Conservation (phyloP, 2,888 invertebrate genomes). For the Amiota mariae region DNA sequence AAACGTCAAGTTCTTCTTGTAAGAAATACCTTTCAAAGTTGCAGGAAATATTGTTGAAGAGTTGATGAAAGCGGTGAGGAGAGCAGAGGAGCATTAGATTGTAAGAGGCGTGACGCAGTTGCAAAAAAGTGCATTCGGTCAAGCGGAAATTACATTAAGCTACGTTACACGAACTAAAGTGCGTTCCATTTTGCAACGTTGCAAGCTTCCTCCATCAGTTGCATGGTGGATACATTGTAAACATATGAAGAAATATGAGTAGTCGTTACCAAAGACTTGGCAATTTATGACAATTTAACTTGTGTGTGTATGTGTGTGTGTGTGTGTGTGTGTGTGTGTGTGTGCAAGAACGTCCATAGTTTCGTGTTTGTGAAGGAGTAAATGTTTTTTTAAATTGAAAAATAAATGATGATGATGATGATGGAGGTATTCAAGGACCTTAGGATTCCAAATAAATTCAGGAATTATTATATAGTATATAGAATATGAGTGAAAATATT, state of each 20-base stretch:
- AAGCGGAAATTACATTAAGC: constrained; percentile 59
- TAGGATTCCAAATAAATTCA: too few species aligned
- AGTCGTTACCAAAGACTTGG: constrained; percentile 34
- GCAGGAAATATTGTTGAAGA: constrained; percentile 39
- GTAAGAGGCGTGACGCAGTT: constrained; percentile 13
- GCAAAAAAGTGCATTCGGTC: constrained; percentile 14
- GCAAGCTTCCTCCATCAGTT: not conserved
- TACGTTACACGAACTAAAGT: constrained; percentile 45
- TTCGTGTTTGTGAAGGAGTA: too few species aligned
- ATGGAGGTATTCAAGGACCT: too few species aligned
- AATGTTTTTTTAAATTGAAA: too few species aligned
- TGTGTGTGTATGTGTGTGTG: too few species aligned
- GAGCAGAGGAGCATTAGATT: constrained; percentile 36
- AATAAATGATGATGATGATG: too few species aligned
- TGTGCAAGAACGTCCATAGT: too few species aligned
- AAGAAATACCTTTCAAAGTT: constrained; percentile 28
- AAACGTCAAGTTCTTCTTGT: not conserved
- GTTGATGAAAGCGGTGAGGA: constrained; percentile 50
- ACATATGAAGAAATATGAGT: constrained; percentile 39
- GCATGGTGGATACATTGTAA: constrained; percentile 63
- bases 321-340: too few species aligned
- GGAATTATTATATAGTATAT: too few species aligned
- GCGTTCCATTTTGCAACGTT: too few species aligned
- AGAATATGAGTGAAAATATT: too few species aligned
- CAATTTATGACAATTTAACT: too few species aligned